Percentiles rank a stretch among this genome's conserved stretches.
Conservation (phyloP, 2,797 vertebrate species). For the Gymnoscopelus microlampas region DNA sequence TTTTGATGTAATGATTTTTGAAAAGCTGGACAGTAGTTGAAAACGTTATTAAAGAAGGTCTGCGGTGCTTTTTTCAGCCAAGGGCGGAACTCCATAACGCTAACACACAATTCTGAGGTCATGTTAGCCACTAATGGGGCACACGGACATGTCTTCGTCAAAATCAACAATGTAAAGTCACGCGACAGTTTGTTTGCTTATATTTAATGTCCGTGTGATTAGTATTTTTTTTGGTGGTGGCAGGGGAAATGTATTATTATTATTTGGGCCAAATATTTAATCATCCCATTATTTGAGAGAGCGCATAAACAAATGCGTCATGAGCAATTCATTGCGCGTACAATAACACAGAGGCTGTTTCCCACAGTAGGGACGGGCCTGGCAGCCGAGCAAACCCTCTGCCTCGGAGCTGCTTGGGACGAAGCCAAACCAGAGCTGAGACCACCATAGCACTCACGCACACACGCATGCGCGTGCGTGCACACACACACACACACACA, state of each 20-base stretch:
- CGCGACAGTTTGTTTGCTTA: slow-evolving; percentile 72
- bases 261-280: slow-evolving; percentile 85
- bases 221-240: slow-evolving; percentile 59
- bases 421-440: slow-evolving; percentile 62
- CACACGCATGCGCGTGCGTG: slow-evolving; percentile 33
- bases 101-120: slow-evolving; percentile 60
- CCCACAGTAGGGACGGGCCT: slow-evolving; percentile 75
- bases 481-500: not conserved
- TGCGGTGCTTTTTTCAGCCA: slow-evolving; percentile 24
- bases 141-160: slow-evolving; percentile 66
- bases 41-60: slow-evolving; percentile 28
- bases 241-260: slow-evolving; percentile 81
- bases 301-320: slow-evolving; percentile 83
- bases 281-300: slow-evolving; percentile 82
- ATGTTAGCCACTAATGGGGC: slow-evolving; percentile 61
- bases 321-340: slow-evolving; percentile 74
- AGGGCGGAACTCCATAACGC: slow-evolving; percentile 48
- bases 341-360: slow-evolving; percentile 81
- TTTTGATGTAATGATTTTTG: slow-evolving; percentile 33
- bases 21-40: slow-evolving; percentile 5
- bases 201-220: slow-evolving; percentile 72
- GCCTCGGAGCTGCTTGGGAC: slow-evolving; percentile 58
- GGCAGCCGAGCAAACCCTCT: slow-evolving; percentile 52
- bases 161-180: slow-evolving; percentile 61
- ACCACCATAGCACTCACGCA: slow-evolving; percentile 55